Base-by-base conservation (phyloP, 2,797 vertebrate genomes). In the Malacoctenus gilli region DNA sequence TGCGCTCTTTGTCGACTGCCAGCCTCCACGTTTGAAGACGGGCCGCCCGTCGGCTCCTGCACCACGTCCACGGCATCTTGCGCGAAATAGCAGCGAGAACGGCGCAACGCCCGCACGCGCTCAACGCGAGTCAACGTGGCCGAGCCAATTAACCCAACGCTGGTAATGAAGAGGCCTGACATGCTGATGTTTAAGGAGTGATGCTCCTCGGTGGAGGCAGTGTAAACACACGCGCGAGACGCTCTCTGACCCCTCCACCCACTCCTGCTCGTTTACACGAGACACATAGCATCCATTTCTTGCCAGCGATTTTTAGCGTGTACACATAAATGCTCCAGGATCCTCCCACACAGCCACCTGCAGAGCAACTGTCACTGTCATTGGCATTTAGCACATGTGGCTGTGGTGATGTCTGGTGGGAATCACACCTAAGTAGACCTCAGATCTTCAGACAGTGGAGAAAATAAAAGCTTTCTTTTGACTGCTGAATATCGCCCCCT, bases 1-100 rank as follows among this genome's bases (percentile, higher is more conserved):
- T 59, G 51, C 76, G 76, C 64, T 84, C 69, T 84, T 85, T 83
- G 75, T 87, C 82, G 77, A 85, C 78, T 72, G 74, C 72, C 72
- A 84, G 59, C 74, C 80, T 79, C 67, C 46, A 64, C 77, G 81
- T 84, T 84, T 77, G 80, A 83, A 75, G 77, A 73, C 70, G 59
- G 74, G 50, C 76, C 23, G 39, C 71, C 62, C 77, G 60, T 85
- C 84, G 79, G 63, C 77, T 69, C 56, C 77, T 64, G 72, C 66
- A 56, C 74, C 61, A 63, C 80, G 74, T 73, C 75, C 71, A 71
- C 47, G 80, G 80, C 66, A 75, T 73, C 67, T 63, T 56, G 31
- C 67, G 58, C 74, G 82, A 77, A 73, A 75, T 39, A 44, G 38
- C 65, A 20, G 39, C 21, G 18, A 18, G 34, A 36, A 40, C 21